Conservation (phyloP, 2,113 vertebrate genomes). For the Butorides virescens region DNA sequence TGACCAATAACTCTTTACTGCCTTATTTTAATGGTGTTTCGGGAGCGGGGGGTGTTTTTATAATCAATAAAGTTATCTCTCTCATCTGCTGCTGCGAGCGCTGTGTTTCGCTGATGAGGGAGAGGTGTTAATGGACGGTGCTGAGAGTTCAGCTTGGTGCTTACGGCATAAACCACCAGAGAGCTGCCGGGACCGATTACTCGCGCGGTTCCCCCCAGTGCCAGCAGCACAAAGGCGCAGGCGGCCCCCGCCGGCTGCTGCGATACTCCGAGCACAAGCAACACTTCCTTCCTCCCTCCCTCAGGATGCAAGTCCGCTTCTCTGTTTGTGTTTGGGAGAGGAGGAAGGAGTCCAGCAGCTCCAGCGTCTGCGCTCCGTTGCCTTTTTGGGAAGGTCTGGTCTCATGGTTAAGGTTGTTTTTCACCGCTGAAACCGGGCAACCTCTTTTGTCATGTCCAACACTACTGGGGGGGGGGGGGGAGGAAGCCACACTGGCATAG, state of each 20-base stretch:
- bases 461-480: rapidly evolving
- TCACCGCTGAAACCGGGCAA: background rate
- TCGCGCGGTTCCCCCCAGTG: background rate
- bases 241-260: background rate
- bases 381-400: background rate
- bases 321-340: slow-evolving; percentile 32
- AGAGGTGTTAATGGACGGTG: background rate
- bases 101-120: background rate
- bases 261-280: background rate
- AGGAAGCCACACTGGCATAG: background rate
- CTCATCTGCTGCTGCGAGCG: background rate
- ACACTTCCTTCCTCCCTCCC: slow-evolving; percentile 28
- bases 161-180: background rate
- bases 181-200: background rate
- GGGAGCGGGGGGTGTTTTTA: background rate
- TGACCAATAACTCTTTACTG: background rate
- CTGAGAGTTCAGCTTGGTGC: background rate
- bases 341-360: slow-evolving; percentile 39
- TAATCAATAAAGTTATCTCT: slow-evolving; percentile 12
- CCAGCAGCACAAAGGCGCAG: background rate
- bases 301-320: slow-evolving; percentile 19
- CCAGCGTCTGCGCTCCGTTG: rapidly evolving
- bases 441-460: background rate
- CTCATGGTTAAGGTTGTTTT: background rate
- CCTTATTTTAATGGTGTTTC: background rate